Evolutionary conservation across 2,797 vertebrate species (phyloP), one percentile per base, ranked within the genome.

Genomic region (Sebastes hubbsi): DNA sequence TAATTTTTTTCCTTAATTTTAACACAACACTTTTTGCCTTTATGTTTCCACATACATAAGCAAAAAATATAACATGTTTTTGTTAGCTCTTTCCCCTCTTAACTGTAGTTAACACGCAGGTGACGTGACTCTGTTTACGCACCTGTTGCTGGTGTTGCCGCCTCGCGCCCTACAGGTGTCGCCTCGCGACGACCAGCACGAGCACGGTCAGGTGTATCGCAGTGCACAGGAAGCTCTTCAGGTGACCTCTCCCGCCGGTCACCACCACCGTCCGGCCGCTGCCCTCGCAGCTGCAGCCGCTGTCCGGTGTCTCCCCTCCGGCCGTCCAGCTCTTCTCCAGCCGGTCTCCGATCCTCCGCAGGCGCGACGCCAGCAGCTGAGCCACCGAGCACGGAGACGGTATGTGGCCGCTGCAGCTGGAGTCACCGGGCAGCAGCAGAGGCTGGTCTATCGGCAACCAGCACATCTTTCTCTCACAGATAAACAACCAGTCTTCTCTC

Each of bases 281-380:
- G 94, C 63, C 96, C 91, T 70, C 68, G 80, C 91, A 69, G 77
- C 78, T 13, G 72, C 52, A 62, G 70, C 77, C 75, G 68, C 75
- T 68, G 6, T 68, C 75, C n/a, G 63, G 4, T 22, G 36, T 38
- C 12, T 82, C 83, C 22, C 60, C 72, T 29, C 58, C 72, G 29
- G 82, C 69, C 29, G 87, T 38, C 93, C 94, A 93, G 82, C 93
- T 93, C 60, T 95, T 96, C 80, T 98, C 96, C 91, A 99, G 95
- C 95, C 97, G 96, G 93, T 99, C 98, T 62, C 97, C 98, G 88
- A 98, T 96, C 86, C 95, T 95, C 91, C 97, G 95, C 90, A 99
- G 94, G 62, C 97, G 96, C 71, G 95, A 93, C 56, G 97, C 98
- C 1, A 97, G 95, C 76, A 95, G 89, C 94, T 96, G 96, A 54